These are phyloP conservation scores for cat (Felis catus) DNA, from an alignment of 2,113 vertebrate genomes.

Conservation along the genomic window DNA sequence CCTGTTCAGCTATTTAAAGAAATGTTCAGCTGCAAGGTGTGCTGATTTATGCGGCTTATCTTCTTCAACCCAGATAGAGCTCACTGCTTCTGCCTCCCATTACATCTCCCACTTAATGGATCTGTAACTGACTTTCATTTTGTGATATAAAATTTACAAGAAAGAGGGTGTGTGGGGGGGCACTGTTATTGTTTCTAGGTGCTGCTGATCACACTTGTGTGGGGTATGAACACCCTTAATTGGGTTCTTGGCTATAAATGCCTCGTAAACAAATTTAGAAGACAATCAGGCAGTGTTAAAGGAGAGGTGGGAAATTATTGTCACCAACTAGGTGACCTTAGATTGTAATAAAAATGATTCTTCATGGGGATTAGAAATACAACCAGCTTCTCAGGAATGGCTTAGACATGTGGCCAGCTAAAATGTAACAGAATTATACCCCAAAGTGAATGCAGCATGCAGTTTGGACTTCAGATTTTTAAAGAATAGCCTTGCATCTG, in stretches of 20 bases:
- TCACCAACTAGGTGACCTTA: conserved; percentile 54
- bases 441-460: background rate
- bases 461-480: background rate
- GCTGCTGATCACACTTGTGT: conserved; percentile 68
- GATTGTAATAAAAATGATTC: conserved; percentile 16
- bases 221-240: conserved; percentile 62
- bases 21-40: conserved; percentile 76
- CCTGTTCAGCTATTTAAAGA: conserved; percentile 82
- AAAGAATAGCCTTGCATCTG: background rate
- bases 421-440: background rate
- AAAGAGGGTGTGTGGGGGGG: conserved; percentile 53
- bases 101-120: conserved; percentile 73
- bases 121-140: conserved; percentile 79
- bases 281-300: conserved; percentile 27
- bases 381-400: background rate
- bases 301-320: conserved; percentile 40
- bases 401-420: background rate
- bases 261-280: conserved; percentile 64
- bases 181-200: conserved; percentile 77
- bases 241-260: conserved; percentile 68
- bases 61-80: conserved; percentile 81
- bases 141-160: conserved; percentile 76
- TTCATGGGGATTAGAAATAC: conserved; percentile 11
- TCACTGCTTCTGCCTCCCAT: conserved; percentile 5
- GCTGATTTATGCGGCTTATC: conserved; percentile 83